Evolutionary conservation across 2,888 invertebrate genomes (phyloP).

Genomic region (Drosophila ochracea): DNA sequence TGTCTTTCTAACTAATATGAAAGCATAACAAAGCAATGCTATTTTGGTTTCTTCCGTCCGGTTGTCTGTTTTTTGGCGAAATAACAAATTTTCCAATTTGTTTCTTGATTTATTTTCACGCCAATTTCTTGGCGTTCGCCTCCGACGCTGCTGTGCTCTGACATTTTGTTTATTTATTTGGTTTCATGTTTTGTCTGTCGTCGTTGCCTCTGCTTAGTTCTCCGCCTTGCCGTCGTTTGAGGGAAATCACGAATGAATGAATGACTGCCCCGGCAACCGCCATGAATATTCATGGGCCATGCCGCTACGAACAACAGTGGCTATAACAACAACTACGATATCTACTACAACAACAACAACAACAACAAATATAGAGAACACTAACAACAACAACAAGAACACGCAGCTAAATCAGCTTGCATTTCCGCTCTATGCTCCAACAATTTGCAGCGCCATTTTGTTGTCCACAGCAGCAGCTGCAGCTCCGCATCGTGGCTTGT

Average conservation of each 20-base stretch:
- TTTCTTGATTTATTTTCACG: slow-evolving; percentile 81
- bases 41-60: slow-evolving; percentile 32
- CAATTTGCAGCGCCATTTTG: slow-evolving; percentile 72
- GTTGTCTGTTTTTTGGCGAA: slow-evolving; percentile 45
- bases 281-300: slow-evolving; percentile 74
- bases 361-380: neutral
- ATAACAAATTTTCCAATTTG: slow-evolving; percentile 80
- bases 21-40: slow-evolving; percentile 7
- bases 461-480: slow-evolving; percentile 57
- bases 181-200: slow-evolving; percentile 76
- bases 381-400: slow-evolving; percentile 20
- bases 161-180: slow-evolving; percentile 80
- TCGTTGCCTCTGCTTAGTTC: slow-evolving; percentile 17
- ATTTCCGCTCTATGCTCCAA: slow-evolving; percentile 74
- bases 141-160: slow-evolving; percentile 42
- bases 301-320: slow-evolving; percentile 66
- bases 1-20: neutral
- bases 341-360: slow-evolving; percentile 20
- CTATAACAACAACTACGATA: slow-evolving; percentile 24
- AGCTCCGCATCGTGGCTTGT: slow-evolving; percentile 19
- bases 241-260: slow-evolving; percentile 79
- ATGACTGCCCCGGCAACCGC: slow-evolving; percentile 76
- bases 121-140: slow-evolving; percentile 75
- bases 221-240: slow-evolving; percentile 49
- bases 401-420: slow-evolving; percentile 63